A percentile compares a stretch with the other conserved stretches of the same genome.
Conservation (phyloP, 2,797 vertebrate species). For the Rhyacichthys aspro region DNA sequence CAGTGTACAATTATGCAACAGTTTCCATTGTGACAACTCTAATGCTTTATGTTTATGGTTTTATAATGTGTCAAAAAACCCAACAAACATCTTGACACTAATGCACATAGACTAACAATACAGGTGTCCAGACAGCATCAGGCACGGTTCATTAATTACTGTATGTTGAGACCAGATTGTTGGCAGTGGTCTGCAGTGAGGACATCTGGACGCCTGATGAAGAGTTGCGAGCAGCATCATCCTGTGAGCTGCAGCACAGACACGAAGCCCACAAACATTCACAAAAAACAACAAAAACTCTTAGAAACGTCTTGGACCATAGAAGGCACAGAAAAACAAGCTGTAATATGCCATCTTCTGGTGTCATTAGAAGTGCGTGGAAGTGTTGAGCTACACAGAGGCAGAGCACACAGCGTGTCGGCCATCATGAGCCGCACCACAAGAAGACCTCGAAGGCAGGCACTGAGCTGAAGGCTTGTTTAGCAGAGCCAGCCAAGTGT, state of each 20-base stretch:
- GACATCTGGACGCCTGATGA: conserved; percentile 61
- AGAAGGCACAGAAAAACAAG: conserved; percentile 32
- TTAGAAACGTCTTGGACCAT: not conserved
- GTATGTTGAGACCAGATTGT: conserved; percentile 41
- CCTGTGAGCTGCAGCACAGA: conserved; percentile 5
- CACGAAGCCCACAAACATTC: conserved; percentile 9
- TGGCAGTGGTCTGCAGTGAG: conserved; percentile 40
- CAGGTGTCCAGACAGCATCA: conserved; percentile 35
- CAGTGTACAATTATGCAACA: not conserved
- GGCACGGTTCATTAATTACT: conserved; percentile 47
- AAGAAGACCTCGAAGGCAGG: conserved; percentile 50
- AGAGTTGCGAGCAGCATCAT: conserved; percentile 24
- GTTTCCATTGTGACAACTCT: not conserved
- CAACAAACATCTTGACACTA: conserved; percentile 6
- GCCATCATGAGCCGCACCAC: conserved; percentile 40
- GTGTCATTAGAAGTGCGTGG: conserved; percentile 41
- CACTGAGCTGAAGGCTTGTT: conserved; percentile 53
- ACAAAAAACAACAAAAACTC: conserved; percentile 2
- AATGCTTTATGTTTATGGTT: not conserved
- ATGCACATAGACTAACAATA: conserved; percentile 9
- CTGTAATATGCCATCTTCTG: conserved; percentile 41
- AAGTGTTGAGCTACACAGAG: conserved; percentile 27
- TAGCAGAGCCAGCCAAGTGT: conserved; percentile 36
- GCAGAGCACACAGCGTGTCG: conserved; percentile 32
- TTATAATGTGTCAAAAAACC: not conserved